phyloP scores from a whole-genome alignment of 2,888 invertebrate species.

The Drosophila kambysellisi region DNA sequence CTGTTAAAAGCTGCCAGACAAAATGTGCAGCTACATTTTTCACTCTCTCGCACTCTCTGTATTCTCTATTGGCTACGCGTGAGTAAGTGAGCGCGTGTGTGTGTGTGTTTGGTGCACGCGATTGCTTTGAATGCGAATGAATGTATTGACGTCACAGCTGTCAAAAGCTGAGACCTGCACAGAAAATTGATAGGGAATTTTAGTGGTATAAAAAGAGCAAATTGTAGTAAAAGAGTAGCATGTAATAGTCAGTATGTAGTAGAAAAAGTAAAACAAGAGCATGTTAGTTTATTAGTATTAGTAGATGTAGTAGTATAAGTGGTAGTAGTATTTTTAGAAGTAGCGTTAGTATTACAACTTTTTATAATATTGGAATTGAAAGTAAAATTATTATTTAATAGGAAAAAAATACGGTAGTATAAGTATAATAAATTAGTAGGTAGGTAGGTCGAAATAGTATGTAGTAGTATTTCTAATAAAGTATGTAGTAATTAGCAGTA shows the following conservation, averaged over 20 bases:
- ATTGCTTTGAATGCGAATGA: slow-evolving; percentile 63
- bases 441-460: no score
- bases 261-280: background rate
- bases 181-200: background rate
- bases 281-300: background rate
- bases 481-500: background rate
- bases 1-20: slow-evolving; percentile 59
- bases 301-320: no score
- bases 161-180: slow-evolving; percentile 39
- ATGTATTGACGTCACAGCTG: slow-evolving; percentile 67
- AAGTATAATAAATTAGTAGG: background rate
- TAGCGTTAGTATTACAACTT: background rate
- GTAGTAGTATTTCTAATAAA: no score
- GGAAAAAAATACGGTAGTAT: background rate
- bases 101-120: slow-evolving; percentile 51
- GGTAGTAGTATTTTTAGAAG: background rate
- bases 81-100: slow-evolving; percentile 22
- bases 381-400: background rate
- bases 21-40: slow-evolving; percentile 56
- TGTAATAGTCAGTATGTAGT: background rate
- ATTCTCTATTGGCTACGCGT: slow-evolving; percentile 8
- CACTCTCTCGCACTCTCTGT: slow-evolving; percentile 8
- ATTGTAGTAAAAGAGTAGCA: background rate
- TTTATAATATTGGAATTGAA: background rate
- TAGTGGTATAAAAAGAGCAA: background rate